phyloP scores from a whole-genome alignment of 2,113 vertebrate genomes.

The Tretioscincus oriximinensis region DNA sequence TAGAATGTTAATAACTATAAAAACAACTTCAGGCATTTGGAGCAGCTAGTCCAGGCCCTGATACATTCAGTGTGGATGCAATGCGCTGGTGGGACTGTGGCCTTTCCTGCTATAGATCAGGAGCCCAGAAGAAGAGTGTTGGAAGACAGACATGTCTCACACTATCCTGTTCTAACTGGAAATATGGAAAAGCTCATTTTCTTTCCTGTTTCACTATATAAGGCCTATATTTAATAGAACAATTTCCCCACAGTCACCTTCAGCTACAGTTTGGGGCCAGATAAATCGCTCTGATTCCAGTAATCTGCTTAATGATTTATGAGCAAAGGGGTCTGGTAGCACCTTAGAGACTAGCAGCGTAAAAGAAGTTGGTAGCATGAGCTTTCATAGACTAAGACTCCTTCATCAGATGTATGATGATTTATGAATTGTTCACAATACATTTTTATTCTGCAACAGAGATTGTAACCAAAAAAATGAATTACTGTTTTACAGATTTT shows the following conservation, averaged over 20 bases:
- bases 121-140: too few relatives aligned
- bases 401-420: not conserved
- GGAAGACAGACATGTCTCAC: too few relatives aligned
- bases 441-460: not conserved
- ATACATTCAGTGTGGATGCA: too few relatives aligned
- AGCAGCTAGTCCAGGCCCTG: too few relatives aligned
- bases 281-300: not conserved
- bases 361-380: too few relatives aligned
- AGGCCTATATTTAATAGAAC: not conserved
- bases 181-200: not conserved
- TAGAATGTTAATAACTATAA: too few relatives aligned
- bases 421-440: slow-evolving; percentile 10
- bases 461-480: slow-evolving; percentile 9
- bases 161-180: too few relatives aligned
- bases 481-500: not conserved
- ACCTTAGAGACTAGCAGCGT: too few relatives aligned
- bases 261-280: not conserved
- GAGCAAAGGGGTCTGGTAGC: not conserved
- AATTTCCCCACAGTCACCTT: not conserved
- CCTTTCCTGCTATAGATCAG: too few relatives aligned
- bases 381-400: too few relatives aligned
- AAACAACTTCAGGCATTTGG: too few relatives aligned
- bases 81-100: too few relatives aligned
- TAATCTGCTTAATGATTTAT: slow-evolving; percentile 4
- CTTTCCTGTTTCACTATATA: not conserved